phyloP scores from a whole-genome alignment of 2,797 vertebrate genomes.

The Eulemur coronatus region DNA sequence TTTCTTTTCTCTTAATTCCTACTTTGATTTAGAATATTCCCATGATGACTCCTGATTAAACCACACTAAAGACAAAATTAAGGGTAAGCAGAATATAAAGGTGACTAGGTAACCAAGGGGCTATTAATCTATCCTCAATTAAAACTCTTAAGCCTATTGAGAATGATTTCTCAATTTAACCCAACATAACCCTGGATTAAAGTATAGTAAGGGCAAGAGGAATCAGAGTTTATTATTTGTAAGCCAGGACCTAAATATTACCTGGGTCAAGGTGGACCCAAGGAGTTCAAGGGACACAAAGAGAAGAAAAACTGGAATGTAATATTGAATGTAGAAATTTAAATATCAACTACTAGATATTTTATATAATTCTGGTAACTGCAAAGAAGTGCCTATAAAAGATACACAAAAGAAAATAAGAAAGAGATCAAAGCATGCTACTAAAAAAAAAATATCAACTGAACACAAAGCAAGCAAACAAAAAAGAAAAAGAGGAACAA shows the following conservation, averaged over 20 bases:
- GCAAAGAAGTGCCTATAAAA: background rate
- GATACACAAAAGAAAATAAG: background rate
- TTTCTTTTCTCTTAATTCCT: conserved; percentile 30
- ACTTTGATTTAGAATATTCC: background rate
- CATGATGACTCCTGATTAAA: background rate
- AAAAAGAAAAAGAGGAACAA: background rate
- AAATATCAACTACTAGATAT: background rate
- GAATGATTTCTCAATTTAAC: background rate
- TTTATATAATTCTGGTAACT: background rate
- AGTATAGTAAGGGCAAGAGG: background rate
- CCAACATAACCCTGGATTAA: background rate
- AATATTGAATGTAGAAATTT: background rate
- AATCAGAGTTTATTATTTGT: background rate
- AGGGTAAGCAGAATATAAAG: conserved; percentile 31
- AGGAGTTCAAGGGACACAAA: background rate
- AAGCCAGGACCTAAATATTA: background rate
- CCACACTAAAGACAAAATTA: conserved; percentile 34
- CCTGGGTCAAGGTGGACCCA: background rate
- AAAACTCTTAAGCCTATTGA: background rate
- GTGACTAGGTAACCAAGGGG: background rate
- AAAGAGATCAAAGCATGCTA: background rate
- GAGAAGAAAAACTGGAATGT: background rate
- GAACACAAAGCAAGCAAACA: background rate
- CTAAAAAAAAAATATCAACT: background rate
- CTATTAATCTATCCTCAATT: background rate